Conservation (phyloP, 1,140 invertebrate genomes). For the Melitaea cinxia region DNA sequence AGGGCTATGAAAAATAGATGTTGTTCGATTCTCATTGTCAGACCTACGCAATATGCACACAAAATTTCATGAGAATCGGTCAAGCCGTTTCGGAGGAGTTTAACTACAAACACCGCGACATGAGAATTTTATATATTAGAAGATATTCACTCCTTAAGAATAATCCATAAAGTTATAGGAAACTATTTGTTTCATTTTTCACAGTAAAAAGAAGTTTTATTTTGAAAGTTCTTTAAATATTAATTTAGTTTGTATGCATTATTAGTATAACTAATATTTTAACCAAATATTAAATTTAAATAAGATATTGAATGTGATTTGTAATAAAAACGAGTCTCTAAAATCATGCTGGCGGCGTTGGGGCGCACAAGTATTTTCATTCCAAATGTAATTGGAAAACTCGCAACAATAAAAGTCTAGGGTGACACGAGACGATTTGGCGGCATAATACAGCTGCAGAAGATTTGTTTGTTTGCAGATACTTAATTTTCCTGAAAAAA, state of each 20-base stretch:
- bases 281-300: background rate
- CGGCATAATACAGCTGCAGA: slow-evolving; percentile 20
- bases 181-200: too few species aligned
- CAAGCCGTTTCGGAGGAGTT: too few species aligned
- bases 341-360: slow-evolving; percentile 21
- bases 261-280: background rate
- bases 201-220: too few species aligned
- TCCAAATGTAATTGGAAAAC: slow-evolving; percentile 66
- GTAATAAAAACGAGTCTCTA: slow-evolving; percentile 4
- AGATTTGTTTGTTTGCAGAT: slow-evolving; percentile 1
- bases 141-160: too few species aligned
- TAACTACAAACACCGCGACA: too few species aligned
- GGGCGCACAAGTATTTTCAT: slow-evolving; percentile 48
- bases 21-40: too few species aligned
- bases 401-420: slow-evolving; percentile 60
- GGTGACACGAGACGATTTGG: slow-evolving; percentile 53
- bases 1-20: too few species aligned
- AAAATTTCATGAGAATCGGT: too few species aligned
- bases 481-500: slow-evolving; percentile 1
- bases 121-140: too few species aligned
- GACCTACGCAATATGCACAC: too few species aligned
- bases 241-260: background rate
- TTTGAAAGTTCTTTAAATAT: background rate
- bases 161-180: too few species aligned
- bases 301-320: background rate